Conservation (phyloP, 2,113 vertebrate genomes). For the Cettia cetti region DNA sequence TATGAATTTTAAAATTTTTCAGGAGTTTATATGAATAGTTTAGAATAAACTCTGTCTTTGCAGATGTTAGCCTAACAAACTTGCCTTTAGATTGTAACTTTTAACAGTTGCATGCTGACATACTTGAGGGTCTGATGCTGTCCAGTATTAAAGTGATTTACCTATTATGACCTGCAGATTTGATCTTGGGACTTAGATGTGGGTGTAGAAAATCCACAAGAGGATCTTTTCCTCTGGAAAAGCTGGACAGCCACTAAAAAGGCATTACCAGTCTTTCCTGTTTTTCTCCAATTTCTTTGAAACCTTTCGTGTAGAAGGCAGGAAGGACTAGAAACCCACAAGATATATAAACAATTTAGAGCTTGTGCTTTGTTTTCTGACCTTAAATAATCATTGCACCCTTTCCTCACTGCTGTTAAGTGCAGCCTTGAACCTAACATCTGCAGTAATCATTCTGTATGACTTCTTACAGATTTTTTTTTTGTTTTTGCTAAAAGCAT, state of each 20-base stretch:
- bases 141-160: neutral
- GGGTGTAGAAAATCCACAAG: neutral
- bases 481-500: neutral
- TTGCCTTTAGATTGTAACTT: neutral
- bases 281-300: neutral
- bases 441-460: neutral
- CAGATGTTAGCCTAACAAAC: neutral
- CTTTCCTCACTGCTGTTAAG: neutral
- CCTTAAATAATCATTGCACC: neutral
- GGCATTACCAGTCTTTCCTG: neutral
- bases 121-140: neutral
- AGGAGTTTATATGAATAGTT: neutral
- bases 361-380: neutral
- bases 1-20: neutral
- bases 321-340: neutral
- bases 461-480: neutral
- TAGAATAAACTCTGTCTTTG: neutral
- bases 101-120: neutral
- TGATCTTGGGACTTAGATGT: neutral
- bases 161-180: neutral
- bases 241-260: neutral
- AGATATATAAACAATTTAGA: neutral
- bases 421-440: neutral
- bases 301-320: neutral
- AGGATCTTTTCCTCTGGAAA: neutral